These are phyloP conservation scores for Cyprinodon tularosa DNA, from an alignment of 2,113 vertebrate species.

Conservation along the genomic window DNA sequence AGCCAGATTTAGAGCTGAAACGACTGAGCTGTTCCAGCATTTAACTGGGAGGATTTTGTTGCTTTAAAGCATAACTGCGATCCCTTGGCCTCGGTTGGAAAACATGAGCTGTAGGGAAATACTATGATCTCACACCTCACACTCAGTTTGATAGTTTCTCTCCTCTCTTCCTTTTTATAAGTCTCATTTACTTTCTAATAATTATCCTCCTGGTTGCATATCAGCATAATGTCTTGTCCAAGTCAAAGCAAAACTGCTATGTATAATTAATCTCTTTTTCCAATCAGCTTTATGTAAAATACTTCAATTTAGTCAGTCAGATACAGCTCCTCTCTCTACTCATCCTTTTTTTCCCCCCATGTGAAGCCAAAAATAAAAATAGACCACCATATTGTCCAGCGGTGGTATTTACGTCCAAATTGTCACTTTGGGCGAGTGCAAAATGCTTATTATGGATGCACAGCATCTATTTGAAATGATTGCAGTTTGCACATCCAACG, in stretches of 20 bases:
- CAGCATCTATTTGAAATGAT: constrained; percentile 77
- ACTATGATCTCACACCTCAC: constrained; percentile 64
- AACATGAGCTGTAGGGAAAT: constrained; percentile 56
- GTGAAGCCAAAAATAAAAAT: constrained; percentile 53
- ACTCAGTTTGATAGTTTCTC: constrained; percentile 52
- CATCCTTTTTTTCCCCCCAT: constrained; percentile 3
- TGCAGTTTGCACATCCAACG: constrained; percentile 72
- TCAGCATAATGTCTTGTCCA: constrained; percentile 39
- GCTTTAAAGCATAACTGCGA: constrained; percentile 66
- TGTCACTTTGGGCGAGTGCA: constrained; percentile 65
- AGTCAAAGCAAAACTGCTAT: constrained; percentile 21
- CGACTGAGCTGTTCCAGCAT: constrained; percentile 18
- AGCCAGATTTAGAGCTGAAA: constrained; percentile 59
- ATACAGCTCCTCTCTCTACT: constrained; percentile 21
- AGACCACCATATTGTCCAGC: constrained; percentile 56
- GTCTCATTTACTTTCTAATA: constrained; percentile 53
- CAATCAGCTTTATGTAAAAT: background rate
- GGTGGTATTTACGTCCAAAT: constrained; percentile 75
- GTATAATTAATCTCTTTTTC: background rate
- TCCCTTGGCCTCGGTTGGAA: constrained; percentile 55
- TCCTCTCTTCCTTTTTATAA: constrained; percentile 32
- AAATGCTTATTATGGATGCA: constrained; percentile 78
- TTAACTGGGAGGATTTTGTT: constrained; percentile 48
- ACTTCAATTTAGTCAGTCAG: background rate
- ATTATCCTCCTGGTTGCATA: constrained; percentile 37